Evolutionary conservation across 2,113 vertebrate species (phyloP), one percentile per base, ranked within the genome.

Genomic region (Jaculus jaculus): DNA sequence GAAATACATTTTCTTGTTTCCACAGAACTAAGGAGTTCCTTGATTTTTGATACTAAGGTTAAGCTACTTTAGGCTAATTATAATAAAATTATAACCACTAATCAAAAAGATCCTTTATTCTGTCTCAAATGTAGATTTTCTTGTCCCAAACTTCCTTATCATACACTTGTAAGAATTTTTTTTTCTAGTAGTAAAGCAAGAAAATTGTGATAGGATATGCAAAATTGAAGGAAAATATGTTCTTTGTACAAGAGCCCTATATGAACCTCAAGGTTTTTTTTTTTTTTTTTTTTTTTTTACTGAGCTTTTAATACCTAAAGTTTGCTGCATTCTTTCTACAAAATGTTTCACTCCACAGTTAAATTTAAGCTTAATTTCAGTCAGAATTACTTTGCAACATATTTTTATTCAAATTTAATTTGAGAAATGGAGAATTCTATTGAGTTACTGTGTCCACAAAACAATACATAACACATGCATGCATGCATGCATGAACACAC

Each of bases 1-100:
- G 42, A 78, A 92, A 28, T 85, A 10, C 84, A 88, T 95, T 90
- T 93, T 28, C 61, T 74, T 24, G 84, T 95, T 96, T 91, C 93
- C 79, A 90, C 80, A 79, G 95, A 95, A 96, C 91, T 79, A 71
- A 92, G 68, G 65, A 71, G 20, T 83, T 85, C 28, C 96, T 87
- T 83, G 10, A 69, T 79, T 91, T 91, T 88, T 32, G 65, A 47
- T 81, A 84, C 39, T 94, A 91, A 37, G 75, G 54, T 94, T 28
- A 30, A 9, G 5, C 66, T 94, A 66, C 71, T 96, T 97, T 78
- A 89, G 34, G 89, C 93, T 93, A 94, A 93, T 95, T 94, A 85
- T 34, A 81, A 84, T 80, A 85, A 90, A 96, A 94, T 81, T 74
- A 39, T 77, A 93, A 90, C 63, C 66, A 87, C 58, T 91, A 15